Evolutionary conservation across 2,888 invertebrate genomes (phyloP), one percentile per base, ranked within the genome.

Genomic region (Melieria crassipennis): DNA sequence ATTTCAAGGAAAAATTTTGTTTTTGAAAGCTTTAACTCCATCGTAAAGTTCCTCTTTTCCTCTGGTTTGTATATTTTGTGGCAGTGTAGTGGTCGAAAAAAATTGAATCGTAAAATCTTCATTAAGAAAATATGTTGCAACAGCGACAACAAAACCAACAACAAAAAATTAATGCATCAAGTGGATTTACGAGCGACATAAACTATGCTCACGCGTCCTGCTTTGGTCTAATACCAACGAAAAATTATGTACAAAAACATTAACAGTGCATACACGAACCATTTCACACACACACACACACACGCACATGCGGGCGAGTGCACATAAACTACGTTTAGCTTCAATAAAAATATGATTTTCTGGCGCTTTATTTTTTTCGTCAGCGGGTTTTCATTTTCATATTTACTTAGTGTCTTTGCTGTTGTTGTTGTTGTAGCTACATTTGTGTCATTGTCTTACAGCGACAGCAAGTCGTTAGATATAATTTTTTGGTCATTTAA

Each of bases 121-220:
- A 79, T 79, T 79, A 79, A 79, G 78, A 78, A 78, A 78, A 79
- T 78, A 78, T 78, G 77, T 77, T 79, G 78, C 77, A 77, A 76
- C 65, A 65, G 50, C 55, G 56, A 42, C 63, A 64, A 64, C 64
- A 63, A 63, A 58, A 48, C 57, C 56, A 63, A 64, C 64, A 70
- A 72, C 72, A 75, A 66, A 67, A 74, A 73, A 74, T 75, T 75
- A 75, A 72, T 74, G 72, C 75, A 69, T 75, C 72, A 72, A 75
- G 75, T 74, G 74, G 74, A 75, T 75, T 75, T 75, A 74, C 72
- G 74, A 72, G 70, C 72, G 65, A 30, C 73, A 72, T 74, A 75
- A 75, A 65, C 65, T 58, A 60, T 62, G 62, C 64, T 65, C 58
- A 30, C 9, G 43, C 43, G 52, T 67, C 48, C 60, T 60, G 52